These are phyloP conservation scores for Crambe crambe DNA, from an alignment of 37 sponge, comb jelly and placozoan genomes.

Conservation along the genomic window DNA sequence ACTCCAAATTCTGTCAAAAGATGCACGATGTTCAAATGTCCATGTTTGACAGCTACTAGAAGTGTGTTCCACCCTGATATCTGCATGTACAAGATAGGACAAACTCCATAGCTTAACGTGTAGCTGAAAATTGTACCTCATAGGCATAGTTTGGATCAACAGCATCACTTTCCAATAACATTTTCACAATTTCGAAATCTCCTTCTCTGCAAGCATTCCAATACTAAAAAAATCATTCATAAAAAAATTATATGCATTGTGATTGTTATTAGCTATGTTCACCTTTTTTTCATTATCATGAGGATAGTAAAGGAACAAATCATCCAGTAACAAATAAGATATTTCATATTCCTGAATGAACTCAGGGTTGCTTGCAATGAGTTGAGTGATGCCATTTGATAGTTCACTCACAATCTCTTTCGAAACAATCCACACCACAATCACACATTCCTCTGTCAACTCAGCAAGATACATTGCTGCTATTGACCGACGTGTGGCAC, in stretches of 20 bases:
- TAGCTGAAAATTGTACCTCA: too few species aligned
- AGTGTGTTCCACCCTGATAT: slow-evolving; percentile 1
- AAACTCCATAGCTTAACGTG: too few species aligned
- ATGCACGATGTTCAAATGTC: not conserved
- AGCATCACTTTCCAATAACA: not conserved
- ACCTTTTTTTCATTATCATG: not conserved
- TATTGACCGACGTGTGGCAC: too few species aligned
- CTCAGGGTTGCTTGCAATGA: not conserved
- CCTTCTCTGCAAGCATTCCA: slow-evolving; percentile 10
- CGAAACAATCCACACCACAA: not conserved
- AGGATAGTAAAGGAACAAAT: not conserved
- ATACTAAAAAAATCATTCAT: not conserved
- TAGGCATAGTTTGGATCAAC: not conserved
- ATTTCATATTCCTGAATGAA: not conserved
- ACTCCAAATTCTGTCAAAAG: slow-evolving; percentile 7
- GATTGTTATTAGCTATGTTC: not conserved
- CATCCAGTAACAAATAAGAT: not conserved
- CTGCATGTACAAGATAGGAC: not conserved
- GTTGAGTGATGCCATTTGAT: not conserved
- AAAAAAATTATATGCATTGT: too few species aligned
- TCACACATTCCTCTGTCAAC: not conserved
- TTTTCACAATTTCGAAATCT: not conserved
- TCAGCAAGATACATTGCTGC: not conserved
- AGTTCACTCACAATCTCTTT: not conserved
- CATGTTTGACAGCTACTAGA: not conserved